Evolutionary conservation across 2,797 vertebrate species (phyloP), one percentile per base, ranked within the genome.

Genomic region (Acanthis flammea): DNA sequence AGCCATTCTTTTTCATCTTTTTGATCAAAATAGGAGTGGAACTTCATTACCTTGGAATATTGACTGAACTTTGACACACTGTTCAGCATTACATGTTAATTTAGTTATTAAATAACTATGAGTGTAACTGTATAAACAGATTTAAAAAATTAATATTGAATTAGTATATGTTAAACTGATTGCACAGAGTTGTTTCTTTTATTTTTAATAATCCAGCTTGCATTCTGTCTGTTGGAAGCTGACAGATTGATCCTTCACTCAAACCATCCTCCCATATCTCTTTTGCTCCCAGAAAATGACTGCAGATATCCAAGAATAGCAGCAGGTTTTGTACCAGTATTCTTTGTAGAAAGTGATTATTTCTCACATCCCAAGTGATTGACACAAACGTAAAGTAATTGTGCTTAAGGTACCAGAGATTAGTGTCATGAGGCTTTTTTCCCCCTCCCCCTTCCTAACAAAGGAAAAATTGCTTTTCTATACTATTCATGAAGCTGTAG

Each of bases 271-370:
- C 45, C n/a, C 18, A 2, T 91, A 35, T 90, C n/a, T 92, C 28
- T 86, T 41, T 67, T 86, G 21, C 53, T 80, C 18, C 12, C 18
- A 41, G 80, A 81, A 93, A 83, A 78, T 78, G 88, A 35, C 70
- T 81, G 72, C 53, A 65, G 60, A 50, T 94, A 82, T 60, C 51
- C 44, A 92, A 93, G 88, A 92, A 93, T 41, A 91, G 79, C 39
- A 90, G 73, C 45, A 57, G 58, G 1, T 65, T 92, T 90, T 92
- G 35, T 94, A 73, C 35, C 24, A 42, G 12, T 67, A 16, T 86
- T 91, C 78, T 92, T 83, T 94, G 85, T 87, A 50, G 78, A 85
- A 90, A 61, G 58, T 67, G 75, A 83, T 96, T 92, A 71, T 94
- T 95, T 94, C 47, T 92, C 76, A 72, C 33, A 39, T 78, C 68